A percentile compares a stretch with the other conserved stretches of the same genome.
phyloP scores from a whole-genome alignment of 2,888 invertebrate species.

The Incurvaria masculella region DNA sequence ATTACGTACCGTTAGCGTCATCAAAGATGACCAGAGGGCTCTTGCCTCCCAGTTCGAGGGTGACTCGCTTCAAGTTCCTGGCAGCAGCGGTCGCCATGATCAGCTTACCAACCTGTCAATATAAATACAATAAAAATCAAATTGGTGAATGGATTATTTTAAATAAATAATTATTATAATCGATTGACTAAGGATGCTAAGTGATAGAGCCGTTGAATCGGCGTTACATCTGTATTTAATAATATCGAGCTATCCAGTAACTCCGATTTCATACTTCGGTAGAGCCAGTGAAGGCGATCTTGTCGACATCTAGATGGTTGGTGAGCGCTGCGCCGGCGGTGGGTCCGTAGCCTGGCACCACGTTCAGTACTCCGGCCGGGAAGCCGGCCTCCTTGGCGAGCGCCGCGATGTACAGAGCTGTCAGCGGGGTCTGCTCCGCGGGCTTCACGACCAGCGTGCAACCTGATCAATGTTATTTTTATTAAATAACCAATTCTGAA shows the following conservation, averaged over 20 bases:
- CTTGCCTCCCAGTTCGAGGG: conserved; percentile 87
- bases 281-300: conserved; percentile 74
- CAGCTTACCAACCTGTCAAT: conserved; percentile 56
- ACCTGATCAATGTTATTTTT: too few relatives aligned
- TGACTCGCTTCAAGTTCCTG: conserved; percentile 77
- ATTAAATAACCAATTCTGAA: too few relatives aligned
- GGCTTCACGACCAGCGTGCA: conserved; percentile 88
- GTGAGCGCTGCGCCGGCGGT: conserved; percentile 75
- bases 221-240: too few relatives aligned
- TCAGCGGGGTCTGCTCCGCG: conserved; percentile 92
- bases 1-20: conserved; percentile 71
- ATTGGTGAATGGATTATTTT: too few relatives aligned
- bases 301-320: conserved; percentile 73
- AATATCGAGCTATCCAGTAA: too few relatives aligned
- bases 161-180: too few relatives aligned
- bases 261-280: too few relatives aligned
- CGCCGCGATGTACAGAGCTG: conserved; percentile 85
- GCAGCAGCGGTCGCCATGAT: conserved; percentile 66
- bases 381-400: conserved; percentile 86
- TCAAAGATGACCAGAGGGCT: conserved; percentile 82
- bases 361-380: conserved; percentile 87
- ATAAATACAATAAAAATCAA: too few relatives aligned
- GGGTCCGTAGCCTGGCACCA: conserved; percentile 87
- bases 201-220: too few relatives aligned
- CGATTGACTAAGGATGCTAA: too few relatives aligned